A percentile compares a stretch with the other conserved stretches of the same genome.
These are phyloP conservation scores for Fistularia commersonii DNA, from an alignment of 2,797 vertebrate species.

Conservation along the genomic window DNA sequence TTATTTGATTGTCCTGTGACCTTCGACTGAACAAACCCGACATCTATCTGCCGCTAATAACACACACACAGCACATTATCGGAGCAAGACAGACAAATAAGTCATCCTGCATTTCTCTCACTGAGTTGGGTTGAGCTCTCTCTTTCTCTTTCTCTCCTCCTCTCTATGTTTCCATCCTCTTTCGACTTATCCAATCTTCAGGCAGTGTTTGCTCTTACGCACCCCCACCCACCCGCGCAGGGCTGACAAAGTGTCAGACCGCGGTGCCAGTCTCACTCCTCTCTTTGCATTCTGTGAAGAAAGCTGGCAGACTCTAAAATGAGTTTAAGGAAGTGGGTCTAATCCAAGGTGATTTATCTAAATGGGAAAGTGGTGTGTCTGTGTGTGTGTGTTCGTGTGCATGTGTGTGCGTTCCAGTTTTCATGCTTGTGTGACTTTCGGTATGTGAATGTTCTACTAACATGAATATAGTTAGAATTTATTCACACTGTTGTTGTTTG, in stretches of 20 bases:
- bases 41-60: slow-evolving; percentile 39
- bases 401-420: background rate
- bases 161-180: slow-evolving; percentile 32
- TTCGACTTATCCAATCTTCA: slow-evolving; percentile 36
- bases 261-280: slow-evolving; percentile 35
- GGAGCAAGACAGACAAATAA: too few species aligned
- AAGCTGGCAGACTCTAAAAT: slow-evolving; percentile 61
- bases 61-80: slow-evolving; percentile 13
- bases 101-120: too few species aligned
- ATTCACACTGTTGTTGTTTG: too few species aligned
- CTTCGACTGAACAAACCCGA: slow-evolving; percentile 33
- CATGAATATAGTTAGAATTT: too few species aligned
- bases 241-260: slow-evolving; percentile 51
- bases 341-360: slow-evolving; percentile 70
- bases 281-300: slow-evolving; percentile 41
- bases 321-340: slow-evolving; percentile 67
- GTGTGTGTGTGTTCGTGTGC: slow-evolving; percentile 15
- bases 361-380: slow-evolving; percentile 33
- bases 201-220: slow-evolving; percentile 47
- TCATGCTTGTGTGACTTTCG: too few species aligned
- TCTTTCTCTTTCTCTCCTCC: background rate
- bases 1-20: slow-evolving; percentile 36
- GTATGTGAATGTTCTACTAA: too few species aligned
- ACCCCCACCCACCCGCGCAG: slow-evolving; percentile 21
- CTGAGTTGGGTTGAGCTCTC: too few species aligned